These are phyloP conservation scores for Anguilla megastoma DNA, from an alignment of 2,797 vertebrate species.

Conservation along the genomic window DNA sequence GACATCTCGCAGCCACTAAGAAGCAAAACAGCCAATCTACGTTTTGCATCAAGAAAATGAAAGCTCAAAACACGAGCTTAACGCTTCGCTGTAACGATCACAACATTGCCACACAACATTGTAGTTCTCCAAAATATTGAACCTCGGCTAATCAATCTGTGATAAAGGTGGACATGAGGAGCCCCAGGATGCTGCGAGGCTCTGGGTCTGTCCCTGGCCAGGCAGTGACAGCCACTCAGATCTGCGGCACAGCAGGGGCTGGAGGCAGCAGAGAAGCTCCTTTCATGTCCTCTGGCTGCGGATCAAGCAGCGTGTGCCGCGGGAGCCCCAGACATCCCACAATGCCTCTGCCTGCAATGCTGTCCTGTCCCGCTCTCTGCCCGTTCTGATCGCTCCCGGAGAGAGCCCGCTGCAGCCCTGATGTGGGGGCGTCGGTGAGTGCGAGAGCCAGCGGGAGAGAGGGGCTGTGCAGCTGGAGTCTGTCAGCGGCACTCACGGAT, in stretches of 20 bases:
- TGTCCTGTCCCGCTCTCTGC: slow-evolving; percentile 31
- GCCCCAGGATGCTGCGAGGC: slow-evolving; percentile 28
- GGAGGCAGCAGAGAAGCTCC: slow-evolving; percentile 27
- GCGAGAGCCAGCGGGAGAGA: not conserved
- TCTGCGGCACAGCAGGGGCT: slow-evolving; percentile 37
- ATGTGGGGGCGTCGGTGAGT: slow-evolving; percentile 20
- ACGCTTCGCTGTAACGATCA: not conserved
- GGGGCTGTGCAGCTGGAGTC: not conserved
- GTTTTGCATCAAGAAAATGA: slow-evolving; percentile 8
- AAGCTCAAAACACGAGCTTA: not conserved
- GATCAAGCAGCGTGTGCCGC: slow-evolving; percentile 48
- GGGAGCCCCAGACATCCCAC: slow-evolving; percentile 37
- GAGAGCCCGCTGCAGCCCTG: slow-evolving; percentile 38
- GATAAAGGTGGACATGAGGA: not conserved
- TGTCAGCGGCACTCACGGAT: not conserved
- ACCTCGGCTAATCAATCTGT: slow-evolving; percentile 8
- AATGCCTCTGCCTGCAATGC: slow-evolving; percentile 19
- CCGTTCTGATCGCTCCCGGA: slow-evolving; percentile 23
- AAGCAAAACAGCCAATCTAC: not conserved
- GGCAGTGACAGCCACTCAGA: slow-evolving; percentile 2
- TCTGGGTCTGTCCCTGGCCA: slow-evolving; percentile 39
- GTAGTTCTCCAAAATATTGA: not conserved
- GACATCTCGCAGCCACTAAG: not conserved
- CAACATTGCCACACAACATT: not conserved
- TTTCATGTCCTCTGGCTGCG: slow-evolving; percentile 59